A percentile compares a stretch with the other conserved stretches of the same genome.
Evolutionary conservation across 2,113 vertebrate genomes (phyloP).

Genomic region (Malurus melanocephalus): DNA sequence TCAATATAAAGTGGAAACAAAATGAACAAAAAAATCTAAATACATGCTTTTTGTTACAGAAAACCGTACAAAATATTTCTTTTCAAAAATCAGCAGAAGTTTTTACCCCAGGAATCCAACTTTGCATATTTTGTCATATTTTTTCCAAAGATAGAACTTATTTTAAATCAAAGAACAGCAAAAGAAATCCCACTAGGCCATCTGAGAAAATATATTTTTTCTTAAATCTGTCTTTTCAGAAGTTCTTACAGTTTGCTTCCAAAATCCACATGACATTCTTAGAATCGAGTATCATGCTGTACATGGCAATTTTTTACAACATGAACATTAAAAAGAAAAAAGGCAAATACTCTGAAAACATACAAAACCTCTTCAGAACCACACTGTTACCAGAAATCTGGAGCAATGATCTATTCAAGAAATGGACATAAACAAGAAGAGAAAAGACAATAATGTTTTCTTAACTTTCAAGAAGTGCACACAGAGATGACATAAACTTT

Average conservation of each 20-base stretch:
- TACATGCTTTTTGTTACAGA: not conserved
- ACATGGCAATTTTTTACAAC: not conserved
- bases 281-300: not conserved
- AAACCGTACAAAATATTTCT: not conserved
- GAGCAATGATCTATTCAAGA: not conserved
- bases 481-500: not conserved
- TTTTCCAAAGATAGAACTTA: not conserved
- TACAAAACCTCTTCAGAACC: not conserved
- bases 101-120: not conserved
- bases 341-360: not conserved
- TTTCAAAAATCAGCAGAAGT: not conserved
- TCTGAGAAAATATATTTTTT: not conserved
- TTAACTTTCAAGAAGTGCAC: not conserved
- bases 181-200: not conserved
- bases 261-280: not conserved
- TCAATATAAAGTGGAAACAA: not conserved
- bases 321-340: not conserved
- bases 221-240: not conserved
- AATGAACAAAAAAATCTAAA: not conserved
- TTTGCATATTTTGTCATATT: not conserved
- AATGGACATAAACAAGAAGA: not conserved
- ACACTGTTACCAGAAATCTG: not conserved
- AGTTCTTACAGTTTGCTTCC: not conserved
- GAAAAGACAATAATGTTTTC: not conserved
- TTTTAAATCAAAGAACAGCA: not conserved